These are phyloP conservation scores for Habroteleia sp. DNA, from an alignment of 2,888 invertebrate genomes.

Conservation along the genomic window DNA sequence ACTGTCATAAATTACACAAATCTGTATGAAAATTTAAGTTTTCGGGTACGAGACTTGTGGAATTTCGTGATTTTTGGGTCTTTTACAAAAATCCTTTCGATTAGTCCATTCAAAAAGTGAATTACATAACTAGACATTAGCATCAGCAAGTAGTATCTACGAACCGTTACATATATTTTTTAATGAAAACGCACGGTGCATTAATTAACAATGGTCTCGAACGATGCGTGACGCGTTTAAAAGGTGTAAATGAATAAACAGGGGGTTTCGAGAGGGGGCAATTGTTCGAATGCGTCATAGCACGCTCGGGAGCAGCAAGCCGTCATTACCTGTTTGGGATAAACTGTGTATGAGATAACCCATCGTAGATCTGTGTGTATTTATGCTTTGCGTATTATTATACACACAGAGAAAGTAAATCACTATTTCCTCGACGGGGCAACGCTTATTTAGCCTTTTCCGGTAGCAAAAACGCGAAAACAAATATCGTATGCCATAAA, in stretches of 20 bases:
- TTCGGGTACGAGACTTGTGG: no score
- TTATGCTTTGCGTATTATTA: conserved; percentile 69
- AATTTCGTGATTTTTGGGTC: no score
- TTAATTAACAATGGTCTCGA: conserved; percentile 39
- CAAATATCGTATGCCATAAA: no score
- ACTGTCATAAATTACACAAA: no score
- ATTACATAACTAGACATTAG: no score
- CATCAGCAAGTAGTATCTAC: no score
- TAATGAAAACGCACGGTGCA: conserved; percentile 27
- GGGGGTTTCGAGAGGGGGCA: conserved; percentile 35
- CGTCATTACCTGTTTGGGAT: conserved; percentile 43
- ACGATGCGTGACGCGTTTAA: conserved; percentile 41
- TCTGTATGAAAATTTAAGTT: no score
- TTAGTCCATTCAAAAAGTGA: no score
- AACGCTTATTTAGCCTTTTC: conserved; percentile 72
- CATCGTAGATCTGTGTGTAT: conserved; percentile 17
- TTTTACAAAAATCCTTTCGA: no score
- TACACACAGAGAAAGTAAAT: conserved; percentile 77
- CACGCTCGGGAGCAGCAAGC: conserved; percentile 40
- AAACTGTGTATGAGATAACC: conserved; percentile 49
- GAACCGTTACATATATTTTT: conserved; percentile 19
- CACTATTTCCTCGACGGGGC: conserved; percentile 74
- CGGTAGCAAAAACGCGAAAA: conserved; percentile 60
- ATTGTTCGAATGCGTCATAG: conserved; percentile 42
- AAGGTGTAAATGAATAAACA: conserved; percentile 43